These are phyloP conservation scores for Dryadula phaetusa DNA, from an alignment of 2,888 invertebrate genomes.

Conservation along the genomic window DNA sequence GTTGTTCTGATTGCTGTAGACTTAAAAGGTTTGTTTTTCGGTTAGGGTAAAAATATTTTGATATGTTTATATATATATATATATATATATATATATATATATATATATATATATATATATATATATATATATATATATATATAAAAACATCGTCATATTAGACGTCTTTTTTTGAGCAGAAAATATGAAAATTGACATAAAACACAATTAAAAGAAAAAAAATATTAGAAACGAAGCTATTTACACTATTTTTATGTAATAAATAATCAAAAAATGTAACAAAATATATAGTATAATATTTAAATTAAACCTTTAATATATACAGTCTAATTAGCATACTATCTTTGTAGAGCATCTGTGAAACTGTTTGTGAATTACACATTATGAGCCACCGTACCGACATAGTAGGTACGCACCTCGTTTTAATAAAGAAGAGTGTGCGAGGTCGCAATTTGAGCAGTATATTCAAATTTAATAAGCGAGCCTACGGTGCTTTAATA, in stretches of 20 bases:
- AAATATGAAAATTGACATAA: no score
- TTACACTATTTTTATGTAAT: background rate
- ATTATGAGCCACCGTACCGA: slow-evolving; percentile 25
- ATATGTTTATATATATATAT: no score
- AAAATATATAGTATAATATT: background rate
- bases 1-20: slow-evolving; percentile 48
- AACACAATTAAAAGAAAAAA: no score
- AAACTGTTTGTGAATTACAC: slow-evolving; percentile 30
- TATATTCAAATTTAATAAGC: slow-evolving; percentile 43
- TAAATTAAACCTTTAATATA: background rate
- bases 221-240: no score
- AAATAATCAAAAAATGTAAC: background rate
- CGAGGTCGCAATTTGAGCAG: slow-evolving; percentile 31
- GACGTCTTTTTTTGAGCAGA: no score
- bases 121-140: no score
- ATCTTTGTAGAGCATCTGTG: slow-evolving; percentile 10
- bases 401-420: slow-evolving; percentile 31
- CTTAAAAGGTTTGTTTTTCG: slow-evolving; percentile 3
- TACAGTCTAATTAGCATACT: slow-evolving; percentile 14
- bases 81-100: background rate
- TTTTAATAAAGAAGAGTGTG: slow-evolving; percentile 42
- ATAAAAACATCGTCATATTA: no score
- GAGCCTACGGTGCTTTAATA: slow-evolving; percentile 37
- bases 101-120: background rate
- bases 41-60: background rate